Base-by-base conservation (phyloP, 2,888 invertebrate species). In the Spilarctia lutea region DNA sequence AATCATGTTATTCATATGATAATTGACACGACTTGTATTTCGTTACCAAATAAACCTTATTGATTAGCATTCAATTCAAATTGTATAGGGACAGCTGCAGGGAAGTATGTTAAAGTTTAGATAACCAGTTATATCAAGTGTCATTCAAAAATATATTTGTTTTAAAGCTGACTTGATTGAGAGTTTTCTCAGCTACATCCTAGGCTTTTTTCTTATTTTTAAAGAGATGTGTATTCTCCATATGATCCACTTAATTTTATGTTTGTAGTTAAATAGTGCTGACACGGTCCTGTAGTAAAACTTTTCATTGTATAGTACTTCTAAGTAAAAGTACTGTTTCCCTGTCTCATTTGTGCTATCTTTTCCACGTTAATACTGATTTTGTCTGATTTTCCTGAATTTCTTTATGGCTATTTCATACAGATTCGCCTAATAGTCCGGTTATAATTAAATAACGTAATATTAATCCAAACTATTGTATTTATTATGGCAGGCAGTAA, bases 1-100 rank as follows among this genome's bases (percentile, higher is more conserved):
- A 66, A 67, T 66, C 56, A 45, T 68, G n/a, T 68, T 56, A 60
- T 68, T 68, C 56, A 70, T 52, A 33, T 70, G 69, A 65, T 69
- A 68, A 48, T 65, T 39, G 52, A 60, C 52, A 63, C 3, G n/a
- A 56, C 69, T 48, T 65, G 52, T 65, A n/a, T 67, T n/a, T 45
- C 20, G n/a, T 45, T 45, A 45, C 45, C 27, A 68, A 42, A 27
- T 68, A 30, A 68, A 6, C 13, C 30, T 42, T 45, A 68, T 45
- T 68, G 67, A 45, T 68, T 42, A 68, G 45, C 20, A 68, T 45
- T 45, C 45, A 27, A 67, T 67, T 42, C 67, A 39, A 39, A 39
- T 66, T 42, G 42, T 16, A 42, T 27, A 63, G 27, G 30, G 63
- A 63, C 30, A 30, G 63, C 30, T 63, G 63, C 63, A 30, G 18